These are phyloP conservation scores for Tympanoctomys barrerae DNA, from an alignment of 2,797 vertebrate species.

Conservation along the genomic window DNA sequence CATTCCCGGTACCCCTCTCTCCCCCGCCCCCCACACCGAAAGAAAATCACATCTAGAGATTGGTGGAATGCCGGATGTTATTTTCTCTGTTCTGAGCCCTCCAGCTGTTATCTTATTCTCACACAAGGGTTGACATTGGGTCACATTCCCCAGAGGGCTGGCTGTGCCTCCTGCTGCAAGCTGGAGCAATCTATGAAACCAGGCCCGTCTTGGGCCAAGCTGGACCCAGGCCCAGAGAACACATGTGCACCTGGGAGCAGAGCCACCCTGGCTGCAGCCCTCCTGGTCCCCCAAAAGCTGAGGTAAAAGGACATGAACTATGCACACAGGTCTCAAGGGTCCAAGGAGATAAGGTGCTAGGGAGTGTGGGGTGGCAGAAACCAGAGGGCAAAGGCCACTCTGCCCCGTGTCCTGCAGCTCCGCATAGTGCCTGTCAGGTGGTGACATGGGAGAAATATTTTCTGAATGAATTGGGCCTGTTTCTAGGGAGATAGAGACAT, in stretches of 20 bases:
- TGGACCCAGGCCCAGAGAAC: slow-evolving; percentile 46
- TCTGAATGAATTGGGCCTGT: slow-evolving; percentile 32
- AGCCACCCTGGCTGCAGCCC: not conserved
- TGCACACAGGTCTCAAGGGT: not conserved
- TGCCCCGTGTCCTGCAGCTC: not conserved
- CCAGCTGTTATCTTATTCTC: slow-evolving; percentile 60
- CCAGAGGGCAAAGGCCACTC: not conserved
- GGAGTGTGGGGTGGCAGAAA: not conserved
- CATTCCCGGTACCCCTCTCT: too few relatives aligned
- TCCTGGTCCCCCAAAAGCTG: not conserved
- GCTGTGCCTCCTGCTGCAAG: slow-evolving; percentile 27
- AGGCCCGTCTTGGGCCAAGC: not conserved
- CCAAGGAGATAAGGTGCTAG: not conserved
- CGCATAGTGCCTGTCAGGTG: not conserved
- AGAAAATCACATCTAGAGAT: not conserved
- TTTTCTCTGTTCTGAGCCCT: not conserved
- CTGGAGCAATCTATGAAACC: not conserved
- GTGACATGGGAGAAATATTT: not conserved
- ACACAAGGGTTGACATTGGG: slow-evolving; percentile 1
- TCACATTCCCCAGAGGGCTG: slow-evolving; percentile 55
- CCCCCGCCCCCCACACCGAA: too few relatives aligned
- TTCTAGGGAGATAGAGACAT: slow-evolving; percentile 17
- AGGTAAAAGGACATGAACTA: not conserved
- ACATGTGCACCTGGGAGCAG: not conserved
- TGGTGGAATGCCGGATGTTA: not conserved